Percentiles rank a stretch among this genome's conserved stretches.
These are phyloP conservation scores for Graphium colonna DNA, from an alignment of 2,888 invertebrate species.

Conservation along the genomic window DNA sequence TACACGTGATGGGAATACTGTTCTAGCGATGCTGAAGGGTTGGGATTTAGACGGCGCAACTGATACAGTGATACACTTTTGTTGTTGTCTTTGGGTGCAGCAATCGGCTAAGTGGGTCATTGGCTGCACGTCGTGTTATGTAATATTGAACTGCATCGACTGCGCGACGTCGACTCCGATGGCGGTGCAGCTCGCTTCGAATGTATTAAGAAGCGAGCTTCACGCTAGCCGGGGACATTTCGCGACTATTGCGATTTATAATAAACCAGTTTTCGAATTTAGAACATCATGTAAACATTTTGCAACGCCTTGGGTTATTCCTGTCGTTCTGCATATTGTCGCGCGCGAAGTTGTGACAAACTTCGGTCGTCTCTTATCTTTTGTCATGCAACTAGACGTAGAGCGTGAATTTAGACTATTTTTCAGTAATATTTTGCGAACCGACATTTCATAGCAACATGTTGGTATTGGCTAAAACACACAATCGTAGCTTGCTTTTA, in stretches of 20 bases:
- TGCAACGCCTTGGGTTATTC: slow-evolving; percentile 27
- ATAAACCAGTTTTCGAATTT: slow-evolving; percentile 34
- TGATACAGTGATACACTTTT: slow-evolving; percentile 39
- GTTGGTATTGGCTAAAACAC: background rate
- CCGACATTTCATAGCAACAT: background rate
- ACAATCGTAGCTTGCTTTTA: too few relatives aligned
- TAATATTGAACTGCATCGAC: slow-evolving; percentile 44
- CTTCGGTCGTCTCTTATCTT: background rate
- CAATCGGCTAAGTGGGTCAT: slow-evolving; percentile 65
- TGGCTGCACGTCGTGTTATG: slow-evolving; percentile 72
- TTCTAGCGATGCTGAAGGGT: slow-evolving; percentile 10
- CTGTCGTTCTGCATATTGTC: background rate
- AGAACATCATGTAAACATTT: slow-evolving; percentile 29
- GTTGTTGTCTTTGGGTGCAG: slow-evolving; percentile 54
- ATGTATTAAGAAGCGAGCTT: slow-evolving; percentile 29
- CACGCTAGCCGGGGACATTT: slow-evolving; percentile 34
- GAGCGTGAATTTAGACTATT: background rate
- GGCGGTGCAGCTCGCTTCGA: slow-evolving; percentile 32
- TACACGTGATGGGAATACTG: slow-evolving; percentile 18
- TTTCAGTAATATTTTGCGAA: background rate
- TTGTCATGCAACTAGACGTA: background rate
- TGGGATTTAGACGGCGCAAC: slow-evolving; percentile 13
- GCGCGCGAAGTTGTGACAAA: background rate
- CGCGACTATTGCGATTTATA: slow-evolving; percentile 33
- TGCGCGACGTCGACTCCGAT: slow-evolving; percentile 16